Evolutionary conservation across 2,888 invertebrate genomes (phyloP).

Genomic region (Abrostola triplasia): DNA sequence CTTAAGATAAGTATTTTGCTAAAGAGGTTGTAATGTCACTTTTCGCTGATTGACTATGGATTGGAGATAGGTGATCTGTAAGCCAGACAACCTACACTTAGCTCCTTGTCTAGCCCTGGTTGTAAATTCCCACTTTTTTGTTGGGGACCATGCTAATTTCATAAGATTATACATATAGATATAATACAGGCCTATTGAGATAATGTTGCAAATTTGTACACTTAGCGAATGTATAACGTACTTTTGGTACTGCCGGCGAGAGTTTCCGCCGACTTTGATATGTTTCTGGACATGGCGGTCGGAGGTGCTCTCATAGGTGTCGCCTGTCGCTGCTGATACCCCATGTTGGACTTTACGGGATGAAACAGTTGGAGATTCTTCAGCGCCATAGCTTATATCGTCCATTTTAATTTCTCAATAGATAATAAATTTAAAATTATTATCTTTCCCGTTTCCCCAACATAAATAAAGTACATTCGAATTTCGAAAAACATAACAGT

Average conservation of each 20-base stretch:
- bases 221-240: constrained; percentile 1
- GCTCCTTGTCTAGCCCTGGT: too few species aligned
- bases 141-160: too few species aligned
- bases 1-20: not conserved
- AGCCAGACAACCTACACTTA: too few species aligned
- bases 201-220: not conserved
- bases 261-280: constrained; percentile 83
- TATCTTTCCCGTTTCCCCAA: constrained; percentile 28
- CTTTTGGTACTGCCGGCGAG: constrained; percentile 73
- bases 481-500: constrained; percentile 33
- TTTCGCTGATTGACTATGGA: too few species aligned
- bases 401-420: constrained; percentile 40
- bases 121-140: too few species aligned
- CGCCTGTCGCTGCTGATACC: constrained; percentile 73
- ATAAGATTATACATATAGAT: too few species aligned
- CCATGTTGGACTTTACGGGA: constrained; percentile 75
- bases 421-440: constrained; percentile 18
- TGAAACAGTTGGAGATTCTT: constrained; percentile 81
- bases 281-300: constrained; percentile 73
- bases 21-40: too few species aligned
- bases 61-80: too few species aligned
- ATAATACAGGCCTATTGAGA: too few species aligned
- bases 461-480: constrained; percentile 17
- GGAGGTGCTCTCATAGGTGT: constrained; percentile 82
- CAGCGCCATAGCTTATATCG: constrained; percentile 73